Evolutionary conservation across 2,888 invertebrate genomes (phyloP), one percentile per base, ranked within the genome.

Genomic region (Cremastinae sp.): DNA sequence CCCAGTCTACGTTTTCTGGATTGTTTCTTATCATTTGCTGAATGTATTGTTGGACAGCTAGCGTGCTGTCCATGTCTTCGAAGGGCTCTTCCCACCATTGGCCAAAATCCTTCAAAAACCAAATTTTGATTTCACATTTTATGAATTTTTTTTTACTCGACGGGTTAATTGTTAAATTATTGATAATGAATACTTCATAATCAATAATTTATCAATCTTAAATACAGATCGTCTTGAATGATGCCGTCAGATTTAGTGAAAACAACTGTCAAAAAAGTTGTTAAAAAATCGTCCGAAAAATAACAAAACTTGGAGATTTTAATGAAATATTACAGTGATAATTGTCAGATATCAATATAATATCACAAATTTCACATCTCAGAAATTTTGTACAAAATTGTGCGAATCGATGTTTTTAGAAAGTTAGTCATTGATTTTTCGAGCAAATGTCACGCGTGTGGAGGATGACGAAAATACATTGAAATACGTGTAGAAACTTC

Each of bases 11-110:
- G 91, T 98, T 97, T 8, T 96, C 94, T 22, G 97, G 97, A 90
- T 99, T 97, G 79, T 95, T 94, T 81, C 97, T 93, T 83, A 99
- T 99, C 81, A 97, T 94, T 91, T 99, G 99, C 90, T 99, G 99
- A 87, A 99, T 99, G 89, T 97, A 99, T 89, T 99, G 99, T 89
- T 99, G 99, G 61, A 99, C 98, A 82, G 98, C 98, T 74, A 99
- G 91, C 18, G 98, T 98, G 89, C 98, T 98, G 90, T 99, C 99
- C 99, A 99, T 99, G 91, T 99, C 98, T 90, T 99, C 99, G 89
- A 99, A 98, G 0, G 96, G 95, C 91, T 98, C 97, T 92, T 98
- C 98, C 41, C 97, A 97, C 99, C 99, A 99, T 80, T 95, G 95
- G 88, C 97, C 96, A 91, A 98, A 99, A 87, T 98, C 97, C 97